These are phyloP conservation scores for Eupeodes latifasciatus DNA, from an alignment of 2,888 invertebrate genomes.

Conservation along the genomic window DNA sequence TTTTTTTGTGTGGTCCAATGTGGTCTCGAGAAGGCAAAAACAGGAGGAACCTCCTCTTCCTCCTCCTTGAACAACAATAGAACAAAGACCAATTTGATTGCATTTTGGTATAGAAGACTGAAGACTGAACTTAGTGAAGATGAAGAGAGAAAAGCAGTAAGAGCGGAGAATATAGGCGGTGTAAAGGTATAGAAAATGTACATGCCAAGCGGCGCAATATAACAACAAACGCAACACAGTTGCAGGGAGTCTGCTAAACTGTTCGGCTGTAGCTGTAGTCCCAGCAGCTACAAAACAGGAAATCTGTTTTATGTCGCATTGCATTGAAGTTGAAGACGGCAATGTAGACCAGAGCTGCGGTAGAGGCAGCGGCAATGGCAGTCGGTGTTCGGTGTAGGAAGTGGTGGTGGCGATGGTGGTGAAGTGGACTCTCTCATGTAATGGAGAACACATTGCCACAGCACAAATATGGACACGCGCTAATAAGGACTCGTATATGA, in stretches of 20 bases:
- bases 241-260: slow-evolving; percentile 1
- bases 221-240: slow-evolving; percentile 44
- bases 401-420: slow-evolving; percentile 5
- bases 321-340: neutral
- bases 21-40: slow-evolving; percentile 6
- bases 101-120: slow-evolving; percentile 17
- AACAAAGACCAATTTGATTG: slow-evolving; percentile 62
- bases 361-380: neutral
- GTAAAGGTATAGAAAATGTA: slow-evolving; percentile 36
- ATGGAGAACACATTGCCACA: slow-evolving; percentile 19
- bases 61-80: slow-evolving; percentile 57
- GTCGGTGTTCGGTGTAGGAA: neutral
- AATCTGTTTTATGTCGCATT: slow-evolving; percentile 55
- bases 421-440: slow-evolving; percentile 23
- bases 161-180: neutral
- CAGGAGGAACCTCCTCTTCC: slow-evolving; percentile 37
- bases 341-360: neutral
- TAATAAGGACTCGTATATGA: slow-evolving; percentile 81
- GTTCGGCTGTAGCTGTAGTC: neutral
- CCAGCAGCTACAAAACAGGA: slow-evolving; percentile 55
- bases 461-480: slow-evolving; percentile 79
- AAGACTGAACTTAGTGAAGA: no score
- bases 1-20: slow-evolving; percentile 8
- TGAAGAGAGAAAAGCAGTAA: neutral
- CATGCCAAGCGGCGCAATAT: slow-evolving; percentile 58